A percentile compares a stretch with the other conserved stretches of the same genome.
These are phyloP conservation scores for Drosophila rubida DNA, from an alignment of 2,888 invertebrate genomes.

Conservation along the genomic window DNA sequence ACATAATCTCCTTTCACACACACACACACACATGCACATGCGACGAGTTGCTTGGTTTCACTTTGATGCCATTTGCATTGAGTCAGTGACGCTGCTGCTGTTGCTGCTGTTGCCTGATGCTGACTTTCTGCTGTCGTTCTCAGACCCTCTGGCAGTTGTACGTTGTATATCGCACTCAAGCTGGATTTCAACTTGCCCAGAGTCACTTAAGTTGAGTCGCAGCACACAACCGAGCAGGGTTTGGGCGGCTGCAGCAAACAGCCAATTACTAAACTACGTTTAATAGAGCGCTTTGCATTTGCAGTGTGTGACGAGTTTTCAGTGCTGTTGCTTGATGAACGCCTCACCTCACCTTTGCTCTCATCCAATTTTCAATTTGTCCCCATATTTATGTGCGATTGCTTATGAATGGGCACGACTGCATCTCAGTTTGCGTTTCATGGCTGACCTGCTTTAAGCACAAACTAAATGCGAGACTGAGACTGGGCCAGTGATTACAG, in stretches of 20 bases:
- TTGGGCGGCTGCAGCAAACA: constrained; percentile 12
- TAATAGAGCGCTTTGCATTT: constrained; percentile 42
- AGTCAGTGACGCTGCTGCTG: constrained; percentile 23
- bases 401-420: constrained; percentile 33
- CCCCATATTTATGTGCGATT: constrained; percentile 35
- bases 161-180: constrained; percentile 21
- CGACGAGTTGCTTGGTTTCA: constrained; percentile 26
- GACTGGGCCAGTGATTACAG: constrained; percentile 11
- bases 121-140: constrained; percentile 26
- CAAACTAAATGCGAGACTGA: not conserved
- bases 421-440: constrained; percentile 15
- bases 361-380: constrained; percentile 49
- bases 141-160: constrained; percentile 41
- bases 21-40: not conserved
- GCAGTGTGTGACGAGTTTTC: constrained; percentile 8
- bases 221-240: constrained; percentile 9
- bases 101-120: constrained; percentile 17
- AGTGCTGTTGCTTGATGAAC: not conserved
- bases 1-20: constrained; percentile 43
- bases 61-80: constrained; percentile 55
- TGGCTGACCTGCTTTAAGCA: constrained; percentile 47
- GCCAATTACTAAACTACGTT: constrained; percentile 61
- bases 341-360: constrained; percentile 11
- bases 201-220: constrained; percentile 36
- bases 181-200: constrained; percentile 23